Base-by-base conservation (phyloP, 2,113 vertebrate species). In the Sorex fumeus region DNA sequence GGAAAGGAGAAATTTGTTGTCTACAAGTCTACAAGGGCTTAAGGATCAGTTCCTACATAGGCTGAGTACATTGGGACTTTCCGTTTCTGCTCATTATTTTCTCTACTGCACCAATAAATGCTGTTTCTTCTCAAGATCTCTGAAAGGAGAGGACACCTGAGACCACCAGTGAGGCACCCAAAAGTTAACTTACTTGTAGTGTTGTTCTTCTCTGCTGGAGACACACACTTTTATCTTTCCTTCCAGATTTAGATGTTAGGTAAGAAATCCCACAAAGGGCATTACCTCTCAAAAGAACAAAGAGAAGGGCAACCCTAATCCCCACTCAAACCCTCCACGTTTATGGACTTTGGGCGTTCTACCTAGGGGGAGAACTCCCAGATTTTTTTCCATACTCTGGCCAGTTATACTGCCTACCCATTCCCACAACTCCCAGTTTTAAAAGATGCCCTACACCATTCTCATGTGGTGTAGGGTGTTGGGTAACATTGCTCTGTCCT, bases 181-280 rank as follows among this genome's bases (percentile, higher is more conserved):
- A 45, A 72, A 60, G 11, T 3, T 13, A 4, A 3, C 15, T 23
- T n/a, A 47, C 60, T 53, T 0, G 0, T 47, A 72, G 70, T 3
- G 1, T 1, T 60, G 78, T 0, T 3, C 64, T 0, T 82, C 75
- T 75, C 85, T 90, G 85, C 85, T 90, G 92, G 85, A 87, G 27
- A 66, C n/a, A 77, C 9, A 15, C 43, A 7, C 7, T 19, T 16
- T 50, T 19, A 19, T 27, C 60, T 85, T 92, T 43, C 40, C 16
- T 30, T 27, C 23, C 0, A 1, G 19, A 30, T 9, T 82, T 27
- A 27, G 9, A 15, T 0, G 0, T 50, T 25, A 7, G 0, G 4
- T 4, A 27, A 85, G 62, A 53, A 75, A 72, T n/a, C 30, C 1
- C 28, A 18, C 76, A 50, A 47, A 0, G 25, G 6, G 50, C 60